Base-by-base conservation (phyloP, 2,888 invertebrate species). In the Clusia tigrina region DNA sequence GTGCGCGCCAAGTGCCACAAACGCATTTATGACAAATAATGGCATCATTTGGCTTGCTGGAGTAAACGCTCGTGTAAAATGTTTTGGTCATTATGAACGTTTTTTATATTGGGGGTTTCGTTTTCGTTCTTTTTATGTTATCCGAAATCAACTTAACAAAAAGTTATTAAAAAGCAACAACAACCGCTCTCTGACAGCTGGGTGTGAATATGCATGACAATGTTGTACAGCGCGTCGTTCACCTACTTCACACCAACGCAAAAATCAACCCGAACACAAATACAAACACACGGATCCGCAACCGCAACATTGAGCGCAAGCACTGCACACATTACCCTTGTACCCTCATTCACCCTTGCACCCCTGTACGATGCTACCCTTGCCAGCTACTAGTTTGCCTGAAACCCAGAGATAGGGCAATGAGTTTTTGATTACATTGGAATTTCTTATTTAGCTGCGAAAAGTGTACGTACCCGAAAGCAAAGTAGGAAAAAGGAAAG, bases 381-480 rank as follows among this genome's bases (percentile, higher is more conserved):
- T 42, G 12, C 9, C 42, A n/a, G n/a, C n/a, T n/a, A n/a, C n/a
- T n/a, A n/a, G n/a, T n/a, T n/a, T n/a, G 42, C 48, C 18, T 3
- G 10, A 54, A 37, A 24, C n/a, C 2, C 2, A 42, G 63, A 55
- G 37, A 22, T 38, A 55, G 22, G 55, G 69, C 76, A 75, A 77
- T 75, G 74, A 74, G 74, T 72, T 75, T 77, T 77, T 75, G 74
- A 75, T 75, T 77, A 75, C 77, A 77, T 75, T 75, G 69, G 74
- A 75, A 74, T 75, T 74, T 77, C 70, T 75, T 74, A 69, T 57
- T 25, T 48, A 17, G 22, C 38, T 42, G 48, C n/a, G 42, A 42
- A 42, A 42, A 42, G n/a, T n/a, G n/a, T n/a, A n/a, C n/a, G 42
- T 32, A 9, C 32, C 12, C 32, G 22, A 53, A 53, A 54, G 32